phyloP scores from a whole-genome alignment of 2,888 invertebrate genomes.

The Leptarthrus brevirostris region DNA sequence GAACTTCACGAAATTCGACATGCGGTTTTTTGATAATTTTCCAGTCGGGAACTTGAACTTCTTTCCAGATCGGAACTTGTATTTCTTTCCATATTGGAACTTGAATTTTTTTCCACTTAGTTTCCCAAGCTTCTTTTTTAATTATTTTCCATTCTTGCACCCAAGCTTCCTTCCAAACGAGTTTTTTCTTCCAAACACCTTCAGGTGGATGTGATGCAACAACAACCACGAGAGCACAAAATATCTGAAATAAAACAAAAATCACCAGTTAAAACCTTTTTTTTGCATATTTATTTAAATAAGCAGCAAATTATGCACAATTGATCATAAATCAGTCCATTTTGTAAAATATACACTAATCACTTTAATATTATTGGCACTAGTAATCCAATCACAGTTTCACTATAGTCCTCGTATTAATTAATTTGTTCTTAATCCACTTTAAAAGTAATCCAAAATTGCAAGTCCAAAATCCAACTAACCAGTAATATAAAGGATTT shows the following conservation, averaged over 20 bases:
- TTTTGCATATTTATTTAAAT: neutral
- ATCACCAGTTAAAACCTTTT: neutral
- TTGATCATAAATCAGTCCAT: too few species aligned
- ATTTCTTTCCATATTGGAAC: conserved; percentile 83
- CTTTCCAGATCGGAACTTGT: conserved; percentile 81
- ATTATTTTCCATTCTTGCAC: conserved; percentile 76
- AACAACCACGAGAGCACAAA: conserved; percentile 64
- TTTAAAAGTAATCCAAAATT: conserved; percentile 26
- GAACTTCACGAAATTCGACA: conserved; percentile 79
- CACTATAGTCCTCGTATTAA: conserved; percentile 2
- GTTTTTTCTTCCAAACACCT: conserved; percentile 84
- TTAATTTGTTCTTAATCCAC: neutral
- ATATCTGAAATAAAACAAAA: conserved; percentile 58
- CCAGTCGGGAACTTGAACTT: conserved; percentile 79
- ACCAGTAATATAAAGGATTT: conserved; percentile 67
- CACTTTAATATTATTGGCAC: neutral
- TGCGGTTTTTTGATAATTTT: conserved; percentile 71
- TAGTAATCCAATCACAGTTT: neutral
- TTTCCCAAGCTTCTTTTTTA: conserved; percentile 80
- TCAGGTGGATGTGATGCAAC: conserved; percentile 69
- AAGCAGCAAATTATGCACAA: too few species aligned
- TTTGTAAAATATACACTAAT: neutral
- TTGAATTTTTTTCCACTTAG: conserved; percentile 80
- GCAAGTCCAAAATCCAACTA: conserved; percentile 58
- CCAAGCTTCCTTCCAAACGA: conserved; percentile 87